A percentile compares a stretch with the other conserved stretches of the same genome.
These are phyloP conservation scores for Cerceris ruficornis DNA, from an alignment of 2,888 invertebrate species.

Conservation along the genomic window DNA sequence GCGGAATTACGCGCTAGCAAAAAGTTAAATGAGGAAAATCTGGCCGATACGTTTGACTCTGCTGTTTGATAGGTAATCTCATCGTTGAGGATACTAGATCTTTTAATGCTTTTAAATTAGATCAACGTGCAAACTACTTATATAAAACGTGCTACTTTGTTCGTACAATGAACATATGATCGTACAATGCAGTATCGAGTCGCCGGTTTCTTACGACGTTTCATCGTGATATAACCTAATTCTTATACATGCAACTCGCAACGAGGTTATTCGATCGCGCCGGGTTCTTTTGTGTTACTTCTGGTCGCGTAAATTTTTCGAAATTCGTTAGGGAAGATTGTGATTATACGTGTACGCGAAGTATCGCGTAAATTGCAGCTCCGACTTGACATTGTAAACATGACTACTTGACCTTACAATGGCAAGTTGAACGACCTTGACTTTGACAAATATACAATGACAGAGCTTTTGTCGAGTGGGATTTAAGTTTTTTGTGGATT, in stretches of 20 bases:
- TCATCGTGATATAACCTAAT: constrained; percentile 41
- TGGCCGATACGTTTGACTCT: constrained; percentile 36
- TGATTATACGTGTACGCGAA: constrained; percentile 32
- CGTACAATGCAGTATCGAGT: neutral
- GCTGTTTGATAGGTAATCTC: constrained; percentile 39
- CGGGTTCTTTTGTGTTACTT: constrained; percentile 34
- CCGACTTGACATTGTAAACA: constrained; percentile 53
- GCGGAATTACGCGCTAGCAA: constrained; percentile 24
- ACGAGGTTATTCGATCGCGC: constrained; percentile 36
- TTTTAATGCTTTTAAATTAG: neutral
- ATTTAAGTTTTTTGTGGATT: constrained; percentile 1
- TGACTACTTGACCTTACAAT: constrained; percentile 61
- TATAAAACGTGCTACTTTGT: neutral
- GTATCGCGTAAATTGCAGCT: constrained; percentile 40
- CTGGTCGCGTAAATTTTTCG: constrained; percentile 33
- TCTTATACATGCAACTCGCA: constrained; percentile 9
- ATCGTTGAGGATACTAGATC: constrained; percentile 3
- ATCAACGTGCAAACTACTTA: neutral
- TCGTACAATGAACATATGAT: neutral
- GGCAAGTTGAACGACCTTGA: constrained; percentile 74
- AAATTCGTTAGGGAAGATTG: constrained; percentile 31
- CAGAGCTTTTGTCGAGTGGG: constrained; percentile 29
- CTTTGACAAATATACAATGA: constrained; percentile 65
- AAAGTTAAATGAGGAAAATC: constrained; percentile 33
- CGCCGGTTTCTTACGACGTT: constrained; percentile 35